Evolutionary conservation across 2,888 invertebrate genomes (phyloP), one percentile per base, ranked within the genome.

Genomic region (Lasius platythorax): DNA sequence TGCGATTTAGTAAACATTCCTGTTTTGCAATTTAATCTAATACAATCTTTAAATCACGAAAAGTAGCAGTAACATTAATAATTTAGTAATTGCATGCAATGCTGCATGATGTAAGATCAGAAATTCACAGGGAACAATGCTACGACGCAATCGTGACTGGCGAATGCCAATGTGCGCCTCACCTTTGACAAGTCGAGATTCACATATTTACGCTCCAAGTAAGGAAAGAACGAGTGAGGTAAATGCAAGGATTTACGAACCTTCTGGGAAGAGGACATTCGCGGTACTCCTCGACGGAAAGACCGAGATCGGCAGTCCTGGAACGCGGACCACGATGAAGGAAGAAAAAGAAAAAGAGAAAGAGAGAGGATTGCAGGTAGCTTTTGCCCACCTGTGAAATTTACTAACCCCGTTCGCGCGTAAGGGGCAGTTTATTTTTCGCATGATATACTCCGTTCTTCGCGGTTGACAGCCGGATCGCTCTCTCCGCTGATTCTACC

Each of bases 401-500:
- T 92, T 91, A 93, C 91, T 84, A 90, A 87, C 86, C 88, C 87
- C 85, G 83, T 82, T 86, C 79, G 83, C 74, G 84, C 78, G 84
- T 72, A 87, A 76, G 84, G 74, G 88, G 87, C 87, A 88, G 91
- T 89, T 89, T 91, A 90, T 92, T 92, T 90, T 91, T 90, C 90
- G 85, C 88, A 79, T 81, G 82, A 79, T 76, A 83, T 53, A 72
- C 74, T 70, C 33, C 85, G 84, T 84, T 84, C 83, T 84, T 73
- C 79, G 74, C 61, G 68, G 82, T 82, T 87, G 84, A 86, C 87
- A 87, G 87, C 85, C 64, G 74, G 63, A 67, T 76, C 85, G 87
- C 82, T 81, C 86, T 87, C 83, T 87, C 88, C 81, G 87, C 91
- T 93, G 92, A 93, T 93, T 93, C 91, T 88, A 87, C 92, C 92